Conservation (phyloP, 1,140 invertebrate genomes). For the Brachionus sp. region DNA sequence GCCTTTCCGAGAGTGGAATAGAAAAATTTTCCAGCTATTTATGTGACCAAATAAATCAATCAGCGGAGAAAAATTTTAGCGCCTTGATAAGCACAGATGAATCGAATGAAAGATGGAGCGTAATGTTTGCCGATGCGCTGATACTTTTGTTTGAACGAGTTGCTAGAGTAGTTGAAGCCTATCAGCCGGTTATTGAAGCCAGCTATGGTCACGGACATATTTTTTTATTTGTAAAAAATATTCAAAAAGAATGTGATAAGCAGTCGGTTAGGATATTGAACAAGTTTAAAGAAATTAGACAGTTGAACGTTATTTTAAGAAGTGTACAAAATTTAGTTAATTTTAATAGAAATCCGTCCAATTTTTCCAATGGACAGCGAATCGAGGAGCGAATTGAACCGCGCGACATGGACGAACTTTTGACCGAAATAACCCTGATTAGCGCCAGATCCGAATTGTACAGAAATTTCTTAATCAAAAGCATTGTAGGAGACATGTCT, state of each 20-base stretch:
- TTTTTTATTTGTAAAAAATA: conserved; percentile 67
- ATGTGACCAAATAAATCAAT: conserved; percentile 65
- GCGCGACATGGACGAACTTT: conserved; percentile 78
- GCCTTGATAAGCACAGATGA: conserved; percentile 53
- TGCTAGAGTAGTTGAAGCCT: conserved; percentile 79
- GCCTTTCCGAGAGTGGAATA: conserved; percentile 83
- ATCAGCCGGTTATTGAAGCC: conserved; percentile 86
- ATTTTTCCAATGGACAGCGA: conserved; percentile 57
- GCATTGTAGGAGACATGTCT: conserved; percentile 67
- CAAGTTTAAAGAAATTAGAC: conserved; percentile 73
- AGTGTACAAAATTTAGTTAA: conserved; percentile 61
- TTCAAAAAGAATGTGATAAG: conserved; percentile 81
- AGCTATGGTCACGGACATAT: conserved; percentile 82
- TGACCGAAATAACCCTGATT: conserved; percentile 85
- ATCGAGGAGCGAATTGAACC: conserved; percentile 66
- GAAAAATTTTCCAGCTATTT: conserved; percentile 86
- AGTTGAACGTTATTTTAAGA: conserved; percentile 68
- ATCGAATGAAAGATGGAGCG: conserved; percentile 49
- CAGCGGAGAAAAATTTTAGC: conserved; percentile 70
- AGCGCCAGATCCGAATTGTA: conserved; percentile 86
- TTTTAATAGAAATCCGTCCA: conserved; percentile 58
- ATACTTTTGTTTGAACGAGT: conserved; percentile 75
- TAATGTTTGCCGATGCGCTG: conserved; percentile 57
- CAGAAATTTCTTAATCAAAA: conserved; percentile 76
- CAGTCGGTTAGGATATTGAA: conserved; percentile 68